phyloP scores from a whole-genome alignment of 2,113 vertebrate genomes.

The Talpa occidentalis region DNA sequence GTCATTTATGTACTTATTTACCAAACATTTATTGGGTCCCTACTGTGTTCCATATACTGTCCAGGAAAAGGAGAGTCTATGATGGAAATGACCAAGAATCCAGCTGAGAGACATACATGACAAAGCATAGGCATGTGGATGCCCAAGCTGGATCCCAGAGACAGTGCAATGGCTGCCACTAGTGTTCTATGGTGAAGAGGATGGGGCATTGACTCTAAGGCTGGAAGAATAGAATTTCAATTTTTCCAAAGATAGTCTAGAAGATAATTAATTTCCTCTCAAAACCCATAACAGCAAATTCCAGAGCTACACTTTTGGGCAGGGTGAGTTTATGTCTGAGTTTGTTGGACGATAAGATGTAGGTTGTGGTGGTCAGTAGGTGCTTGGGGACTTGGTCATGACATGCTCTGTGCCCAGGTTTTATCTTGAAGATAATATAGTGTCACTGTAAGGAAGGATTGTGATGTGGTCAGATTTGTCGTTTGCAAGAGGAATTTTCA shows the following conservation, averaged over 20 bases:
- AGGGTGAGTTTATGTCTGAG: neutral
- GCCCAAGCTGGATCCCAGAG: accelerated
- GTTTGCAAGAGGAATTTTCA: neutral
- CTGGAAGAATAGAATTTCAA: neutral
- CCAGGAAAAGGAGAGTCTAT: neutral
- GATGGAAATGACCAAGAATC: neutral
- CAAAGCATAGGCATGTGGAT: neutral
- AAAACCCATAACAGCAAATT: neutral
- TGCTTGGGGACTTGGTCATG: neutral
- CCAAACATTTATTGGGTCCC: neutral
- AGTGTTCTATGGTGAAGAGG: neutral
- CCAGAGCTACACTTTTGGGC: neutral
- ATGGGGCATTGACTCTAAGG: neutral
- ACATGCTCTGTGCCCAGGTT: neutral
- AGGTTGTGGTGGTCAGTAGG: neutral
- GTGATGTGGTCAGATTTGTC: neutral
- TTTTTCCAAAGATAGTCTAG: neutral
- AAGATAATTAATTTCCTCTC: neutral
- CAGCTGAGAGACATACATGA: neutral
- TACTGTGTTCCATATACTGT: neutral
- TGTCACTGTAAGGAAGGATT: neutral
- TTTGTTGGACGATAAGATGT: neutral
- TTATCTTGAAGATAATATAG: neutral
- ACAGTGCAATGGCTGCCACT: neutral
- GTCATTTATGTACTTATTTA: neutral